A percentile compares a stretch with the other conserved stretches of the same genome.
These are phyloP conservation scores for Ectemnius cavifrons DNA, from an alignment of 2,888 invertebrate genomes.

Conservation along the genomic window DNA sequence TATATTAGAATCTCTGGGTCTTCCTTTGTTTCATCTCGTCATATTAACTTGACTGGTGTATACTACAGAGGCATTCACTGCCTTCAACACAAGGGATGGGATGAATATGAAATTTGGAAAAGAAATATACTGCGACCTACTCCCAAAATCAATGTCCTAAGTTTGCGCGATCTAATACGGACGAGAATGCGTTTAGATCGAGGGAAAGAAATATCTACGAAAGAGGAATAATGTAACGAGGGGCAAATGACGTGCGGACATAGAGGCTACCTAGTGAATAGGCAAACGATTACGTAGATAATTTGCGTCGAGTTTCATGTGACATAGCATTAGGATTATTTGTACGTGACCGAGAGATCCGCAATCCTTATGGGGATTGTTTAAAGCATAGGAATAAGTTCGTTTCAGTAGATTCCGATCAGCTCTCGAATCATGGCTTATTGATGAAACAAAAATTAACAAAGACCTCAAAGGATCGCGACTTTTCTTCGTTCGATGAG, in stretches of 20 bases:
- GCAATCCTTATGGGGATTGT: conserved; percentile 16
- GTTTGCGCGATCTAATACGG: conserved; percentile 9
- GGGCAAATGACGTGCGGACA: conserved; percentile 49
- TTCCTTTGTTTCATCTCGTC: conserved; percentile 25
- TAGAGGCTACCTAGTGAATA: conserved; percentile 74
- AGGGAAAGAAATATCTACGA: conserved; percentile 17
- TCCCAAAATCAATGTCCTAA: neutral
- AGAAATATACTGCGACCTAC: neutral
- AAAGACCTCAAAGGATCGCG: conserved; percentile 12
- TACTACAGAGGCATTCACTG: conserved; percentile 20
- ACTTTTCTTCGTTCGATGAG: conserved; percentile 56
- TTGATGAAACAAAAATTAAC: neutral
- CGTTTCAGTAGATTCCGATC: conserved; percentile 24
- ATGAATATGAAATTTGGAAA: neutral
- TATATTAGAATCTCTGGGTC: conserved; percentile 17
- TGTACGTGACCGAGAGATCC: conserved; percentile 24
- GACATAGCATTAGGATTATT: conserved; percentile 57
- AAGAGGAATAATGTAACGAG: neutral
- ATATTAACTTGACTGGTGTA: conserved; percentile 23
- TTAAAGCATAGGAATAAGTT: conserved; percentile 10
- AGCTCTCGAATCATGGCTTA: conserved; percentile 9
- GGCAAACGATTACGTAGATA: conserved; percentile 56
- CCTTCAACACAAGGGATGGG: conserved; percentile 5
- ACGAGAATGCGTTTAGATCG: neutral
- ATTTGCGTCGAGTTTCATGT: conserved; percentile 52